Base-by-base conservation (phyloP, 2,797 vertebrate species). In the Anolis apletophallus region DNA sequence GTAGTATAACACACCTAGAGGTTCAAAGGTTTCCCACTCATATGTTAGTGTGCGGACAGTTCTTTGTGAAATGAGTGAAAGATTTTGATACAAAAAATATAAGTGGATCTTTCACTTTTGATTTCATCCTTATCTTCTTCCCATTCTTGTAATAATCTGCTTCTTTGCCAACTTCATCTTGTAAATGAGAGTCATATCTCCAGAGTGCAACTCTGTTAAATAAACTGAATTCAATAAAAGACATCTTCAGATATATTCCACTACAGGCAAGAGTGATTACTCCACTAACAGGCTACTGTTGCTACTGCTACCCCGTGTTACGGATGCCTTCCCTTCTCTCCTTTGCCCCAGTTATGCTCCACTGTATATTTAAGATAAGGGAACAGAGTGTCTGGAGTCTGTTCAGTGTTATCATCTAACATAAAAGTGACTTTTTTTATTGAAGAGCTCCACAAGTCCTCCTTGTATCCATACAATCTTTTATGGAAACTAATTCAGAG, bases 181-280 rank as follows among this genome's bases (percentile, higher is more conserved):
- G 96, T 96, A 97, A 97, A 96, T 96, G 96, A 95, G 95, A 97
- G 96, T 91, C 93, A 75, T 97, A 97, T 97, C 96, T 96, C 91
- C 88, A 94, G 93, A 87, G 94, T 95, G 96, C 95, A 95, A 94
- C 94, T 94, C 93, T 91, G 95, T 95, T 96, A 97, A 96, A 96
- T 96, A 97, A 97, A 96, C 95, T 93, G 93, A 95, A 96, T 96
- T 97, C 96, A 96, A 96, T 96, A 96, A 97, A 97, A 95, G 91
- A 95, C 93, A 95, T 95, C 94, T 93, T 94, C 94, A 93, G 94
- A 95, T 96, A 73, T 73, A 94, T 94, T 94, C 93, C 94, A 93
- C 95, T 40, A 40, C 40, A 95, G 94, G 91, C 92, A 95, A 96
- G 96, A 97, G 94, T 96, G 95, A 97, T 97, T 95, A 94, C 95